Conservation (phyloP, 1,140 invertebrate genomes). For the Brachionus paranguensis region DNA sequence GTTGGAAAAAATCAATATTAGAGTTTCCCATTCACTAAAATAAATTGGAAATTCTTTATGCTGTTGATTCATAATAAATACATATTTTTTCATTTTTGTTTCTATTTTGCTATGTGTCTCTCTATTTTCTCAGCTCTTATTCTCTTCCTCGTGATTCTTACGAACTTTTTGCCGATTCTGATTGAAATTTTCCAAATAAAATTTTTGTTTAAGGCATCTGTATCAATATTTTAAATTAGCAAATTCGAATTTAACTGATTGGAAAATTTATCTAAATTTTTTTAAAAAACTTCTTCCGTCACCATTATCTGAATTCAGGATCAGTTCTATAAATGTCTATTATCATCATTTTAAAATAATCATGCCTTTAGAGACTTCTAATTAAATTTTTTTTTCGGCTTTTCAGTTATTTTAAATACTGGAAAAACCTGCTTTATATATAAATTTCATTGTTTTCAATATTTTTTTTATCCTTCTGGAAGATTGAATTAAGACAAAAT, state of each 20-base stretch:
- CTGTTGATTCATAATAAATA: slow-evolving; percentile 16
- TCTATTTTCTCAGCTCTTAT: background rate
- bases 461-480: background rate
- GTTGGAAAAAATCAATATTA: slow-evolving; percentile 4
- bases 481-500: background rate
- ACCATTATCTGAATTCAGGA: background rate
- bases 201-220: too few species aligned
- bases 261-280: background rate
- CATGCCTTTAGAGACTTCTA: background rate
- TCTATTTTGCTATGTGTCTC: background rate
- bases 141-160: background rate
- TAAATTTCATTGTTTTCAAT: background rate
- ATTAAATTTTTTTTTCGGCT: background rate
- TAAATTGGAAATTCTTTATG: slow-evolving; percentile 4
- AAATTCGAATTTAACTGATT: too few species aligned
- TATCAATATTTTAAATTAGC: too few species aligned
- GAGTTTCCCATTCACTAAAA: slow-evolving; percentile 17
- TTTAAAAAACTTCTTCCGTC: background rate
- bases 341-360: background rate
- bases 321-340: background rate
- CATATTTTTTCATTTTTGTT: background rate
- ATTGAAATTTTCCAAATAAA: background rate
- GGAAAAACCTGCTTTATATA: background rate
- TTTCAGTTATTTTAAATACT: background rate
- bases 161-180: background rate